A percentile compares a stretch with the other conserved stretches of the same genome.
Evolutionary conservation across 2,797 vertebrate genomes (phyloP).

Genomic region (Macropus fuliginosus): DNA sequence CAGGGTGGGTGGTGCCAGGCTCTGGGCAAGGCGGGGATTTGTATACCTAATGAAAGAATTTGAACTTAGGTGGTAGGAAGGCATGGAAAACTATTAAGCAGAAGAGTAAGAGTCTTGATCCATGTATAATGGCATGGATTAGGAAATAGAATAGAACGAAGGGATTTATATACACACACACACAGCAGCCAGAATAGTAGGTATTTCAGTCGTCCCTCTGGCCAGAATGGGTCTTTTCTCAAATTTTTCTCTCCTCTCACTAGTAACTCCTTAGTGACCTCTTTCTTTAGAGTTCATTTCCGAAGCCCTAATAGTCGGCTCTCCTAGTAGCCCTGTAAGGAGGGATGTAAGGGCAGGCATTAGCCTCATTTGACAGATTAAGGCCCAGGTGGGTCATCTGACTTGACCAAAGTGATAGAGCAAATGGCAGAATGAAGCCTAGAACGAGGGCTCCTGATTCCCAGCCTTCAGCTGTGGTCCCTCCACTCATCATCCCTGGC

Average conservation of each 20-base stretch:
- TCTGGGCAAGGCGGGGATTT: not conserved
- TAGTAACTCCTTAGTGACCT: not conserved
- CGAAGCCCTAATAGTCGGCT: not conserved
- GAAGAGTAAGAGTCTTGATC: not conserved
- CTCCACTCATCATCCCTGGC: not conserved
- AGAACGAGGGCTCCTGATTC: not conserved
- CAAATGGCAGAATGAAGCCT: not conserved
- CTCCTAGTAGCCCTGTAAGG: not conserved
- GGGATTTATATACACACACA: not conserved
- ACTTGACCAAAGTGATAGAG: not conserved
- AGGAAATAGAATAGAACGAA: not conserved
- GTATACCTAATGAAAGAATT: not conserved
- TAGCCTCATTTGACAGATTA: not conserved
- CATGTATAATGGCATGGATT: not conserved
- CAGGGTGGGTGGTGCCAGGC: not conserved
- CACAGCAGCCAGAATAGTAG: not conserved
- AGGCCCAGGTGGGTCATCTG: not conserved
- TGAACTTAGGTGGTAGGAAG: not conserved
- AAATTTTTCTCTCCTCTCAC: not conserved
- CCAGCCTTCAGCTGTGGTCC: no score
- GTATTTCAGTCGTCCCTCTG: not conserved
- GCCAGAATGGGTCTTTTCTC: not conserved
- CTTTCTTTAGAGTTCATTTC: not conserved
- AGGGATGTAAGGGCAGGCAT: not conserved
- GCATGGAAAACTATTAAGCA: not conserved